A percentile compares a stretch with the other conserved stretches of the same genome.
phyloP scores from a whole-genome alignment of 2,888 invertebrate genomes.

The Melinopterus prodromus region DNA sequence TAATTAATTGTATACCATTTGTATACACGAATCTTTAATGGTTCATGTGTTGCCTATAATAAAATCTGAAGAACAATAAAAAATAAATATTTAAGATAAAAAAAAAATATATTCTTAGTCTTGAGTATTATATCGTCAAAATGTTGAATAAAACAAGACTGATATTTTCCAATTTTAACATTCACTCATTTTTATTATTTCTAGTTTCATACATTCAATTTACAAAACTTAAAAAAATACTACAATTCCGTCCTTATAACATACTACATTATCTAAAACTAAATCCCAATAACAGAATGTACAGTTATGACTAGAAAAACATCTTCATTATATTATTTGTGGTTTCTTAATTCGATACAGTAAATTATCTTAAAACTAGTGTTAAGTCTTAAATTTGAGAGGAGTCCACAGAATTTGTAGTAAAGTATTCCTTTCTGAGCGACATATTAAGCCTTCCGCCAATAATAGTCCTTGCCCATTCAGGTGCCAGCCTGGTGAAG shows the following conservation, averaged over 20 bases:
- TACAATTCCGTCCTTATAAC: background rate
- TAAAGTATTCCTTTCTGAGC: slow-evolving; percentile 71
- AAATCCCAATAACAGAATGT: background rate
- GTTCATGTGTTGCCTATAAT: no score
- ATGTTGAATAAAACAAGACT: background rate
- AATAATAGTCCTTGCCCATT: slow-evolving; percentile 70
- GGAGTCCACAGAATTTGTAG: background rate
- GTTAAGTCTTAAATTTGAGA: background rate
- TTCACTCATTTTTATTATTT: background rate
- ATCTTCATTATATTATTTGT: background rate
- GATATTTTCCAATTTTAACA: background rate
- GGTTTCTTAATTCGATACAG: background rate
- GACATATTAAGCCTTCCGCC: slow-evolving; percentile 67
- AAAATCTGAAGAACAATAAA: no score
- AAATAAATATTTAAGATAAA: no score
- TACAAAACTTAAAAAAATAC: background rate
- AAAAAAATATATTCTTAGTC: no score
- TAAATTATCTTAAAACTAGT: background rate
- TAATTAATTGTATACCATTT: no score
- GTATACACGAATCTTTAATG: no score
- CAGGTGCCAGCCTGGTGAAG: slow-evolving; percentile 68
- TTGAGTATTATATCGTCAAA: no score
- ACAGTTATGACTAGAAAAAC: background rate
- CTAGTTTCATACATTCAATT: background rate
- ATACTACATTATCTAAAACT: background rate